These are phyloP conservation scores for Ageneiosus marmoratus DNA, from an alignment of 2,113 vertebrate species.

Conservation along the genomic window DNA sequence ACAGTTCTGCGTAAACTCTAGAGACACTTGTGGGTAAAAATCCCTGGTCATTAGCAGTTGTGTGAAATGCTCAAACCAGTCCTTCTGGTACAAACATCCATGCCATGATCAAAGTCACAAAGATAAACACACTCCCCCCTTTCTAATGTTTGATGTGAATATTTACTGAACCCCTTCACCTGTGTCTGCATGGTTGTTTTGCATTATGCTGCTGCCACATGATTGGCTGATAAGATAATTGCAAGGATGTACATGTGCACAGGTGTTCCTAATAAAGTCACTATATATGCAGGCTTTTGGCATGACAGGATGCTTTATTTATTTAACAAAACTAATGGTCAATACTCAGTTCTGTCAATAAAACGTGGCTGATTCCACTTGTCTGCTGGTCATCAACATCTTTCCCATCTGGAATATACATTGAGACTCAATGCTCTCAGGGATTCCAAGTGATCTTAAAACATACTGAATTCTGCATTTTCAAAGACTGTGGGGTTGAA, in stretches of 20 bases:
- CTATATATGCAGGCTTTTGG: neutral
- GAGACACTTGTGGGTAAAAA: neutral
- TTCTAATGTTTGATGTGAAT: neutral
- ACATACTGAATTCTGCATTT: neutral
- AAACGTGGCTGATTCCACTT: neutral
- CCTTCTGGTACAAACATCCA: neutral
- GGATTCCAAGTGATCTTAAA: neutral
- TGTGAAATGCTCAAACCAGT: neutral
- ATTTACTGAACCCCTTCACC: neutral
- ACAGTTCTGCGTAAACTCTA: neutral
- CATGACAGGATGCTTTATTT: neutral
- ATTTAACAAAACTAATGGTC: neutral
- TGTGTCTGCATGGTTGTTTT: neutral
- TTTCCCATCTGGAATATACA: neutral
- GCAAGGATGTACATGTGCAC: neutral
- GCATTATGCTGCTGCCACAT: neutral
- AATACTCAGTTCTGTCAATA: neutral
- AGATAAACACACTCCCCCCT: neutral
- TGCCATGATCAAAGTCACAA: neutral
- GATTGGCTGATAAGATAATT: neutral
- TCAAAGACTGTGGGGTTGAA: neutral
- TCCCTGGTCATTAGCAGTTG: neutral
- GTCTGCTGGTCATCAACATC: neutral
- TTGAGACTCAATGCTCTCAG: neutral
- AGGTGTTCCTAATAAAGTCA: neutral